A percentile compares a stretch with the other conserved stretches of the same genome.
phyloP scores from a whole-genome alignment of 2,113 vertebrate species.

The Dendrocopos noguchii region DNA sequence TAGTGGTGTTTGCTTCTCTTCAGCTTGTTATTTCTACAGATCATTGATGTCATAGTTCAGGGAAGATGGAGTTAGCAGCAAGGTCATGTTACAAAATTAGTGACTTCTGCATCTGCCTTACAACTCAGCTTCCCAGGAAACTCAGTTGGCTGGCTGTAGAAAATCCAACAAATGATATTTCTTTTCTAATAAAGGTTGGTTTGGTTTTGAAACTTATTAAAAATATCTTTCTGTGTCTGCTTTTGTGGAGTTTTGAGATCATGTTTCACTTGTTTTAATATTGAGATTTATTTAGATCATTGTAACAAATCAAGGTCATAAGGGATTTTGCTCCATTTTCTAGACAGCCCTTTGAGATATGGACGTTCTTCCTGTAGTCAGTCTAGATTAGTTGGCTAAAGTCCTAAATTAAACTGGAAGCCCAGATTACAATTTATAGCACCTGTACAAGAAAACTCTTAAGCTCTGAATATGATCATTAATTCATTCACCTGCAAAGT shows the following conservation, averaged over 20 bases:
- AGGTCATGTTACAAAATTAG: neutral
- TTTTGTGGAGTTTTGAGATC: neutral
- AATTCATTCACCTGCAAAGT: neutral
- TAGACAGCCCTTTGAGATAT: neutral
- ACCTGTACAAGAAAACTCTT: neutral
- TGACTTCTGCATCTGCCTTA: neutral
- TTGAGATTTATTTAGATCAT: neutral
- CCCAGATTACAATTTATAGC: neutral
- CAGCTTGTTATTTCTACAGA: constrained; percentile 5
- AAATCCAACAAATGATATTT: neutral
- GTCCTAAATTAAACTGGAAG: neutral
- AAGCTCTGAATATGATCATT: neutral
- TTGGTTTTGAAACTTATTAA: neutral
- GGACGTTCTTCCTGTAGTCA: neutral
- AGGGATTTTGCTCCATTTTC: neutral
- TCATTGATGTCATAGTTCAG: neutral
- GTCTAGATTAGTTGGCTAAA: neutral
- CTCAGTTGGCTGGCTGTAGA: neutral
- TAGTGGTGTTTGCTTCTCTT: constrained; percentile 13
- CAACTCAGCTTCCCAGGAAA: neutral
- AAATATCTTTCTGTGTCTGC: neutral
- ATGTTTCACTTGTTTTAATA: neutral
- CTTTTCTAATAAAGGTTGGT: neutral
- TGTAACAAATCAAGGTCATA: neutral
- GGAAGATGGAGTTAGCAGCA: neutral